phyloP scores from a whole-genome alignment of 2,113 vertebrate genomes.

The Pungitius pungitius region DNA sequence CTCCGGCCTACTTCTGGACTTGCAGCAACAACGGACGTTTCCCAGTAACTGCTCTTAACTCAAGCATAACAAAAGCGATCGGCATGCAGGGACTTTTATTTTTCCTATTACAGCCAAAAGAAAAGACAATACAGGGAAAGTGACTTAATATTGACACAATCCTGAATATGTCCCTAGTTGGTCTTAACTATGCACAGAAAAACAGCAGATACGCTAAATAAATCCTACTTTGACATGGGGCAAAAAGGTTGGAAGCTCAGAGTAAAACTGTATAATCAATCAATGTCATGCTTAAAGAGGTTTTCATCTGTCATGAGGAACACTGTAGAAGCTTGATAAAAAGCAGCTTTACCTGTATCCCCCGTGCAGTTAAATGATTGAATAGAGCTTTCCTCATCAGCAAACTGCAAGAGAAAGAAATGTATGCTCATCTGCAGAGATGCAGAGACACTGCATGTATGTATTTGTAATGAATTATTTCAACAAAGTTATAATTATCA shows the following conservation, averaged over 20 bases:
- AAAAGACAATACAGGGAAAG: background rate
- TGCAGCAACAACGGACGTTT: constrained; percentile 22
- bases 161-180: background rate
- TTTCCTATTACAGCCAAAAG: background rate
- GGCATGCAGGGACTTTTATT: background rate
- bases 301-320: background rate
- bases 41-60: constrained; percentile 21
- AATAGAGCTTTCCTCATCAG: constrained; percentile 96
- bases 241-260: background rate
- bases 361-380: constrained; percentile 92
- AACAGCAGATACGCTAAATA: background rate
- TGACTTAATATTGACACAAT: background rate
- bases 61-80: background rate
- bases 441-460: too few species aligned
- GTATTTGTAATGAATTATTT: too few species aligned
- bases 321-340: constrained; percentile 11
- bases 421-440: background rate
- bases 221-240: background rate
- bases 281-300: background rate
- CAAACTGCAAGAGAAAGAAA: constrained; percentile 82
- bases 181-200: background rate
- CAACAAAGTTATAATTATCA: too few species aligned
- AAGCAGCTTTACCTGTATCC: constrained; percentile 88
- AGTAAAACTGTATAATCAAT: background rate
- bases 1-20: constrained; percentile 39